Conservation (phyloP, 37 sponge, comb jelly and placozoan genomes). For the Hormiphora californensis region DNA sequence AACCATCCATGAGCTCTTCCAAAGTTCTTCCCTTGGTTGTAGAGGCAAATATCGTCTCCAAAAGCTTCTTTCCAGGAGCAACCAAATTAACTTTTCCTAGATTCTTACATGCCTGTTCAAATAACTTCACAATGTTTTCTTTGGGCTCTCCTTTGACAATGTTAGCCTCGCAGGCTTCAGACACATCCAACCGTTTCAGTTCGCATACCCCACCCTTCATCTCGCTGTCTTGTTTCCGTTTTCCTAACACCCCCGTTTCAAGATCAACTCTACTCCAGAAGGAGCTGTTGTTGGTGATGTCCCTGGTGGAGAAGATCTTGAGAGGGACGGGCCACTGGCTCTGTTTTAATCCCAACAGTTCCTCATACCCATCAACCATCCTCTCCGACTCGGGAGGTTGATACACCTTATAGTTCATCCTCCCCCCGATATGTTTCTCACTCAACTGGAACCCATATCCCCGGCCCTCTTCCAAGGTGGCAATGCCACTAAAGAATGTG, state of each 20-base stretch:
- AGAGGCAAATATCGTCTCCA: no score
- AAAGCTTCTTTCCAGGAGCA: no score
- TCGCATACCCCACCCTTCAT: no score
- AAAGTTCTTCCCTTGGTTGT: no score
- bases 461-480: neutral
- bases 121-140: neutral
- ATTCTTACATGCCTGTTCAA: no score
- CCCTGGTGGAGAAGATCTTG: neutral
- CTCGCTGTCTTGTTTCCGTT: no score
- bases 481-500: constrained; percentile 44
- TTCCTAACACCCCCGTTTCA: neutral
- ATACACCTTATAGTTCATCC: neutral
- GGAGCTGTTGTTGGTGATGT: neutral
- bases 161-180: neutral
- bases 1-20: no score
- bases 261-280: constrained; percentile 17
- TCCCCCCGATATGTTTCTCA: constrained; percentile 19
- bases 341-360: constrained; percentile 8
- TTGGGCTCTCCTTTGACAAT: neutral
- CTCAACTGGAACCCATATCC: neutral
- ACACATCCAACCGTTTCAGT: neutral
- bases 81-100: no score
- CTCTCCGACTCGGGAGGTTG: neutral
- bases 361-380: constrained; percentile 19
- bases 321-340: constrained; percentile 1